phyloP scores from a whole-genome alignment of 2,797 vertebrate genomes.

The Cyprinodon diabolis region DNA sequence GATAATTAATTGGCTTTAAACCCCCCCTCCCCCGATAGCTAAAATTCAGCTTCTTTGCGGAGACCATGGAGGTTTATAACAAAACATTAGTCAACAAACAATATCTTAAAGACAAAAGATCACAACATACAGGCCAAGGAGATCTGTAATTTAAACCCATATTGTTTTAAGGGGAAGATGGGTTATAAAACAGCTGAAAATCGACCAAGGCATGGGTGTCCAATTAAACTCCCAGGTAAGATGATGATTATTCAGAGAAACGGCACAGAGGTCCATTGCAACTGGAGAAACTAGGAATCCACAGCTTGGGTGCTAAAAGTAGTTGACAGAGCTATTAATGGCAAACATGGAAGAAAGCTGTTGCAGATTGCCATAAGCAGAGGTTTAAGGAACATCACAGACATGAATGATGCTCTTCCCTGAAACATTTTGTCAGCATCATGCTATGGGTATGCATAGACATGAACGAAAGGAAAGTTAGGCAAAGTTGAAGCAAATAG shows the following conservation, averaged over 20 bases:
- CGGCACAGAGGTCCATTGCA: neutral
- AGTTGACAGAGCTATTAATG: neutral
- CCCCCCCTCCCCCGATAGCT: too few species aligned
- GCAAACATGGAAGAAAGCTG: too few species aligned
- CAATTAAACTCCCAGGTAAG: neutral
- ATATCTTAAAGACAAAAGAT: neutral
- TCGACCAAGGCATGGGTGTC: neutral
- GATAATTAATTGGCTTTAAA: neutral
- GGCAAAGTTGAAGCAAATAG: neutral
- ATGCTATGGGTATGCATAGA: neutral
- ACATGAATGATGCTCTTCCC: neutral
- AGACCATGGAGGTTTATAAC: too few species aligned
- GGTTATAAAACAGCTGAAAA: neutral
- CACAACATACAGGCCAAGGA: neutral
- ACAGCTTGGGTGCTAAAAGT: neutral
- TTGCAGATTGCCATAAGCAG: neutral
- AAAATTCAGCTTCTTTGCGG: too few species aligned
- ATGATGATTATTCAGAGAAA: neutral
- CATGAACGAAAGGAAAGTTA: neutral
- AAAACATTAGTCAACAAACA: neutral
- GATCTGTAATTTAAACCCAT: neutral
- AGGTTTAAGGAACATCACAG: neutral
- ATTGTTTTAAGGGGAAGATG: neutral
- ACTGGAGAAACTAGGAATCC: neutral
- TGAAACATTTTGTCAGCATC: neutral